These are phyloP conservation scores for Pithys albifrons DNA, from an alignment of 2,113 vertebrate species.

Conservation along the genomic window DNA sequence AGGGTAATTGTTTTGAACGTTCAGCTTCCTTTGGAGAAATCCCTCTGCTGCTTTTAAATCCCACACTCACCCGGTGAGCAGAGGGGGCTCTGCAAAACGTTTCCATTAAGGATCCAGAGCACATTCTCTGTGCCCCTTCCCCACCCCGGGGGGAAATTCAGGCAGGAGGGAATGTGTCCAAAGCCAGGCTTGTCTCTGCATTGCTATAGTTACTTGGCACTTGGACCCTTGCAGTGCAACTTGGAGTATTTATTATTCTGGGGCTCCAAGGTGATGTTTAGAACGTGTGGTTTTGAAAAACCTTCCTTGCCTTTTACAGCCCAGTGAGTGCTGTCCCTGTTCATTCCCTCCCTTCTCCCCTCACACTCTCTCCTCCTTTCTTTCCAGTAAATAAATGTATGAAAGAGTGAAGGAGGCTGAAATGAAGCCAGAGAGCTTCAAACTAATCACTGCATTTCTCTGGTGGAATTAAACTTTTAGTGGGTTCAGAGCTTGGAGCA, in stretches of 20 bases:
- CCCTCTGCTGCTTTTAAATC: slow-evolving; percentile 42
- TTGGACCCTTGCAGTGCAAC: background rate
- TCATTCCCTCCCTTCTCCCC: background rate
- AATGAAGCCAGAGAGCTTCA: slow-evolving; percentile 32
- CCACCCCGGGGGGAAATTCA: slow-evolving; percentile 56
- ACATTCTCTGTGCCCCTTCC: slow-evolving; percentile 43
- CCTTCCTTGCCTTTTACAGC: background rate
- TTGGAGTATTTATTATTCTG: slow-evolving; percentile 41
- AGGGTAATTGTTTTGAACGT: background rate
- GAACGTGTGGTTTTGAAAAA: background rate
- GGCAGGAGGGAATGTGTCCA: slow-evolving; percentile 29
- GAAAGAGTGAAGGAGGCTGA: slow-evolving; percentile 10
- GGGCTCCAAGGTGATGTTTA: slow-evolving; percentile 49
- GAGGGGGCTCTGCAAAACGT: slow-evolving; percentile 58
- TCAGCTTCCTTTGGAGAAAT: slow-evolving; percentile 31
- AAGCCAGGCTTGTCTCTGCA: slow-evolving; percentile 26
- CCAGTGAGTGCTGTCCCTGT: background rate
- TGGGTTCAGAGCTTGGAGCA: background rate
- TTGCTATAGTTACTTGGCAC: slow-evolving; percentile 47
- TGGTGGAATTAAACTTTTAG: background rate
- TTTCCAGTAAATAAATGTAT: slow-evolving; percentile 33
- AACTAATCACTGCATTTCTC: slow-evolving; percentile 13
- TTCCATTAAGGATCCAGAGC: slow-evolving; percentile 55
- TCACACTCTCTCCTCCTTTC: background rate
- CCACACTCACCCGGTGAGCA: slow-evolving; percentile 28